Percentiles rank a stretch among this genome's conserved stretches.
Conservation (phyloP, 2,113 vertebrate genomes). For the Aegithalos caudatus region DNA sequence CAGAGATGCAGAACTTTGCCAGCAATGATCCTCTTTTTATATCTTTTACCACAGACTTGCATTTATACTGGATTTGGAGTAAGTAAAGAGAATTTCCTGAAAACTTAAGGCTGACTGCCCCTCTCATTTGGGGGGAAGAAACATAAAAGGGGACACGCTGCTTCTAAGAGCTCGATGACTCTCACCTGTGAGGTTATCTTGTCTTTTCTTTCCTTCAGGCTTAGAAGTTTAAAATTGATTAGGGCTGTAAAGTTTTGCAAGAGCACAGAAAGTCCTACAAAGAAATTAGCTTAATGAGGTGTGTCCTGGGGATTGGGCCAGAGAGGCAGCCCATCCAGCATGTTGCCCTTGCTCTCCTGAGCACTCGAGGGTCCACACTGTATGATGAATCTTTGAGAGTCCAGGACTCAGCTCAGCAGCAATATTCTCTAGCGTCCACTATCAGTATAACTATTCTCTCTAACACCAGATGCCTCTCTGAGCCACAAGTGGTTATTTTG, state of each 20-base stretch:
- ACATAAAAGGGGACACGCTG: neutral
- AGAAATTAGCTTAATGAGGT: neutral
- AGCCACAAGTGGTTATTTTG: neutral
- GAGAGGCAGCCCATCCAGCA: neutral
- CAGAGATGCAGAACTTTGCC: conserved; percentile 64
- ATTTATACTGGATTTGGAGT: conserved; percentile 63
- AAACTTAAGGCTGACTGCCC: conserved; percentile 44
- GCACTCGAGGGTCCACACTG: accelerated
- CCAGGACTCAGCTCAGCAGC: neutral
- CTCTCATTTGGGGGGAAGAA: neutral
- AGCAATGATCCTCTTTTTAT: conserved; percentile 59
- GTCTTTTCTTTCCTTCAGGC: neutral
- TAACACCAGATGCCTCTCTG: neutral
- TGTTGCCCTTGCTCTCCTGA: neutral
- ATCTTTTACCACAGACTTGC: conserved; percentile 61
- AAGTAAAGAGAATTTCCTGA: conserved; percentile 70
- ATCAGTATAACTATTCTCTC: neutral
- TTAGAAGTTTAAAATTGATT: neutral
- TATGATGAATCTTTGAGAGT: neutral
- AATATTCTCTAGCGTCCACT: neutral
- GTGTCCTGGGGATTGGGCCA: neutral
- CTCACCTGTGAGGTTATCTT: neutral
- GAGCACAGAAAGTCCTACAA: neutral
- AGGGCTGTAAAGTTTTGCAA: neutral
- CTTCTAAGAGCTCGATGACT: neutral